Base-by-base conservation (phyloP, 2,888 invertebrate genomes). In the Andrena camellia region DNA sequence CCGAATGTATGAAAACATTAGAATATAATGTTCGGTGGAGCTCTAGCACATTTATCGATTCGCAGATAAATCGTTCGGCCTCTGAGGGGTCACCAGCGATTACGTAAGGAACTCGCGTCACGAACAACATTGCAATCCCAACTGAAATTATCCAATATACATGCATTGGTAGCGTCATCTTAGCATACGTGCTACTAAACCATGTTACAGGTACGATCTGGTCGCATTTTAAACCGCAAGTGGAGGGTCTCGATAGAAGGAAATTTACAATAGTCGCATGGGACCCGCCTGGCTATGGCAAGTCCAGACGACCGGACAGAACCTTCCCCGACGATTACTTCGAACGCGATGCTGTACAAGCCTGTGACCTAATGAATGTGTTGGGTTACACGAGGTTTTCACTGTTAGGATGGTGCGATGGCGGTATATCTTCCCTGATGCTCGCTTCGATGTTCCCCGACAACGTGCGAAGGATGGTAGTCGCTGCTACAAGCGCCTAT, bases 251-350 rank as follows among this genome's bases (percentile, higher is more conserved):
- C 48, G 94, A 96, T 91, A 94, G 93, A 82, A 94, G 95, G 2
- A 95, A 96, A 90, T 96, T 97, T 86, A 96, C 96, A 0, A 86
- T 97, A 33, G 93, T 97, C 8, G 97, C 96, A 0, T 97, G 97
- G 97, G 98, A 98, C 94, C 98, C 98, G 0, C 97, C 97, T 0
- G 98, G 98, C 0, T 98, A 97, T 94, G 98, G 98, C 0, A 96
- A 96, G 81, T 98, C 98, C 80, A 95, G 97, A 83, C 98, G 98
- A 0, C 98, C 98, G 0, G 94, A 96, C 31, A 95, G 97, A 84
- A 94, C 95, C n/a, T 98, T 97, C 92, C 94, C 95, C 0, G 89
- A 95, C 0, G 95, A 97, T 88, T 98, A 97, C 92, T 96, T 96
- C 89, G 95, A 96, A 75, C 95, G 95, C 83, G 98, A 98, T 95